Conservation (phyloP, 1,140 invertebrate species). For the Hyles vespertilio region DNA sequence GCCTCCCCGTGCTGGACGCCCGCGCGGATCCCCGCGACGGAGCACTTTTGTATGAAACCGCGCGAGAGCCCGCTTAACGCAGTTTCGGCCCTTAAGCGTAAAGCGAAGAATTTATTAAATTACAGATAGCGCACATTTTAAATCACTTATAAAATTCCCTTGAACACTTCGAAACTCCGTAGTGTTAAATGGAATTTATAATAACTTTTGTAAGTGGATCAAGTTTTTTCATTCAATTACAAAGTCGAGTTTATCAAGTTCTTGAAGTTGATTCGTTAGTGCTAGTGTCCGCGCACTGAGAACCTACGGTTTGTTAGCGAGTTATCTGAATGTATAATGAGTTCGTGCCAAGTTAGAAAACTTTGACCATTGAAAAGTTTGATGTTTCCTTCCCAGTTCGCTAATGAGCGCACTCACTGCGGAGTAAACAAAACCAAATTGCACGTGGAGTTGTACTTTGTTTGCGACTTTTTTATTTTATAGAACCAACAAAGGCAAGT, state of each 20-base stretch:
- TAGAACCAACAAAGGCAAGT: no score
- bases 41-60: no score
- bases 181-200: background rate
- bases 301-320: conserved; percentile 47
- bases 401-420: conserved; percentile 29
- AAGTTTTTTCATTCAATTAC: conserved; percentile 21
- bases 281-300: conserved; percentile 25
- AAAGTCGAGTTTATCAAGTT: conserved; percentile 19
- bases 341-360: conserved; percentile 31
- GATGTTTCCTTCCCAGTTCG: conserved; percentile 23
- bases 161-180: background rate
- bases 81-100: no score
- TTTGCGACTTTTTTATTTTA: no score
- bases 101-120: no score
- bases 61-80: no score
- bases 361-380: conserved; percentile 30
- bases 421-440: background rate
- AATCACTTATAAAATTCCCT: no score
- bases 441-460: background rate
- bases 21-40: no score
- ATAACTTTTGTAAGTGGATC: background rate
- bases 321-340: conserved; percentile 54
- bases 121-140: no score
- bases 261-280: conserved; percentile 54
- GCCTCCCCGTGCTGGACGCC: no score